Evolutionary conservation across 2,113 vertebrate species (phyloP), one percentile per base, ranked within the genome.

Genomic region (Istiophorus platypterus): DNA sequence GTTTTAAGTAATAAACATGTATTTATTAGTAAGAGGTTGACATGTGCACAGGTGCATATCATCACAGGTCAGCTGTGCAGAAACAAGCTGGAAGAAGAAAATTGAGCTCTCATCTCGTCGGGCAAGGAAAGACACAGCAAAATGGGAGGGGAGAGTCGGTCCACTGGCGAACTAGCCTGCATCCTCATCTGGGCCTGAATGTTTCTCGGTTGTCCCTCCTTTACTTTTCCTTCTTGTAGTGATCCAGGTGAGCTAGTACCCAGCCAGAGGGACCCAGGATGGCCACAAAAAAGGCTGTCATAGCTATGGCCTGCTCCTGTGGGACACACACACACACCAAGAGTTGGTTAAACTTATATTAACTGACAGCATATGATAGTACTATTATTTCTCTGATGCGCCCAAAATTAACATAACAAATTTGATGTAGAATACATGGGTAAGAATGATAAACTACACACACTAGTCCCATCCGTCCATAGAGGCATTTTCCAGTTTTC

Each of bases 211-310:
- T 31, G 22, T 41, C 18, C 6, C 8, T 20, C 47, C 11, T 68
- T 58, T 89, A 84, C 45, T 62, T 0, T 27, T 41, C 81, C 37
- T 83, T 74, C 84, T 90, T 92, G 73, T 92, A 92, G 76, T 92
- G 87, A 51, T 90, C 91, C 71, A 92, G 71, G 76, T 92, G 91
- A 72, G 79, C 18, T 84, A 92, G 83, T 0, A 92, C 6, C 91
- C 91, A 92, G 76, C 89, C 24, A 1, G 87, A 90, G 2, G 91
- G 91, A 41, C 62, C 83, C 63, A 92, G 62, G 56, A 89, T 80
- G 63, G 82, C 0, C 7, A 20, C 18, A 17, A 88, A 88, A 31
- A 92, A 1, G 63, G 0, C 2, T 0, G 70, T 59, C 78, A 92
- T 29, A 8, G 83, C 89, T 2, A 92, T 68, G 0, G 34, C 79